phyloP scores from a whole-genome alignment of 2,797 vertebrate species.

The Myiotriccus ornatus region DNA sequence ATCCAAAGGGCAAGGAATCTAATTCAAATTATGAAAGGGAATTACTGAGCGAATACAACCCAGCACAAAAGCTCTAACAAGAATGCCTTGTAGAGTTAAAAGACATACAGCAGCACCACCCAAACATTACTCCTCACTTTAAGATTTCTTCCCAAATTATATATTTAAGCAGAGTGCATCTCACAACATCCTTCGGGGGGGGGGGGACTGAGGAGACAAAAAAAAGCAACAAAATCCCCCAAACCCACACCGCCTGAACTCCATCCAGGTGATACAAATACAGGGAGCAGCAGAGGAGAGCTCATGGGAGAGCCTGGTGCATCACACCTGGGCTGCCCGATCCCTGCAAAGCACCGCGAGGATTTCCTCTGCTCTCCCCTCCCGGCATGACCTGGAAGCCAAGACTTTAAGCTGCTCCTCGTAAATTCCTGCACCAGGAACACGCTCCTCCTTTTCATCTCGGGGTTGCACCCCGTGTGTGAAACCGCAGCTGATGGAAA shows the following conservation, averaged over 20 bases:
- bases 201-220: neutral
- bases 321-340: neutral
- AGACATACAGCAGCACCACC: neutral
- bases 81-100: neutral
- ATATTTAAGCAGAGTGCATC: neutral
- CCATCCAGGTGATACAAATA: neutral
- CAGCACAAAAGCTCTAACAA: neutral
- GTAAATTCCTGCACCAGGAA: neutral
- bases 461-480: neutral
- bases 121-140: neutral
- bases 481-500: neutral
- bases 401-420: neutral
- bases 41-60: neutral
- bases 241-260: neutral
- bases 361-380: neutral
- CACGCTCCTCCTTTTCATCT: neutral
- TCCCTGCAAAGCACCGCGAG: neutral
- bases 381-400: neutral
- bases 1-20: neutral
- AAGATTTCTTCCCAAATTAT: neutral
- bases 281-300: neutral
- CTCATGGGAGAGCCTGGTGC: fast-evolving
- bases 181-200: neutral
- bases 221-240: neutral
- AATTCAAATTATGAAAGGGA: neutral